These are phyloP conservation scores for Strix aluco DNA, from an alignment of 2,113 vertebrate genomes.

Conservation along the genomic window DNA sequence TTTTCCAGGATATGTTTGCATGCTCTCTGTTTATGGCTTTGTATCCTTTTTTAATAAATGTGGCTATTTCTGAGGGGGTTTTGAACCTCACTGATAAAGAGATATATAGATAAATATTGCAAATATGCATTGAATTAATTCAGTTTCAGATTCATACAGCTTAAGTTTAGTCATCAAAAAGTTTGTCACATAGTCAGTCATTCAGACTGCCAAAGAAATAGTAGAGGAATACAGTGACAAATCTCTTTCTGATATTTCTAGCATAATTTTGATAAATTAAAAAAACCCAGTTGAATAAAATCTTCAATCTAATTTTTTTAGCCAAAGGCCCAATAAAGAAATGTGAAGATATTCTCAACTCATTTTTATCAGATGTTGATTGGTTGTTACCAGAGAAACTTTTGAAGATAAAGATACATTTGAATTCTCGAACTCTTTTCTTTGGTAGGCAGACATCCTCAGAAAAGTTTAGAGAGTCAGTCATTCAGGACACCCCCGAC, in stretches of 20 bases:
- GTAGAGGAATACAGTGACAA: not conserved
- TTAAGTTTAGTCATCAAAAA: not conserved
- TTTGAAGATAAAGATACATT: not conserved
- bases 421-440: not conserved
- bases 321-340: not conserved
- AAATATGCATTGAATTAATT: not conserved
- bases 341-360: not conserved
- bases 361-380: not conserved
- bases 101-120: not conserved
- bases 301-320: not conserved
- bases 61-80: not conserved
- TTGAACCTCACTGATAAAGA: not conserved
- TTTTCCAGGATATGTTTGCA: not conserved
- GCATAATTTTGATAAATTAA: not conserved
- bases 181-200: not conserved
- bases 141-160: not conserved
- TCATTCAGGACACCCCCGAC: fast-evolving
- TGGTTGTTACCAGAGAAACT: not conserved
- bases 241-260: not conserved
- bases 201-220: not conserved
- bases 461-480: not conserved
- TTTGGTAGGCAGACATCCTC: not conserved
- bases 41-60: not conserved
- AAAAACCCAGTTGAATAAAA: not conserved
- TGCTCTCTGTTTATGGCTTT: not conserved